Evolutionary conservation across 2,113 vertebrate species (phyloP).

Genomic region (Prionailurus viverrinus): DNA sequence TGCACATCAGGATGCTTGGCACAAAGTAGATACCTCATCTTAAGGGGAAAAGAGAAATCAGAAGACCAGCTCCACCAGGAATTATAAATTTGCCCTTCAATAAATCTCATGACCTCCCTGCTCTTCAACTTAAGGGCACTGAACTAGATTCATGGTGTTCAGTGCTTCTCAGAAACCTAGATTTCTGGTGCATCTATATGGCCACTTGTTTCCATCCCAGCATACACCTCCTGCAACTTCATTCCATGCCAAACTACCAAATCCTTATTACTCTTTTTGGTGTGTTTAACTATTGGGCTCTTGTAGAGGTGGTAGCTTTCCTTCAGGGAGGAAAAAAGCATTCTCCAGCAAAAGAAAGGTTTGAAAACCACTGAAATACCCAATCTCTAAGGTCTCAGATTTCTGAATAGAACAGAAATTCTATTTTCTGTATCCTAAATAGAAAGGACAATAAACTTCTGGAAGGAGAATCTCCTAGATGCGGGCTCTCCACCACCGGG

Average conservation of each 20-base stretch:
- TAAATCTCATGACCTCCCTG: background rate
- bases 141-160: background rate
- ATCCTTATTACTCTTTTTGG: background rate
- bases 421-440: background rate
- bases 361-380: background rate
- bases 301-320: background rate
- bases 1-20: background rate
- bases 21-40: background rate
- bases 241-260: background rate
- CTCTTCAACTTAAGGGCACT: background rate
- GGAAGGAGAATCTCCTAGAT: background rate
- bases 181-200: background rate
- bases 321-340: background rate
- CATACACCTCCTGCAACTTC: background rate
- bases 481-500: background rate
- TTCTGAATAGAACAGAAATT: background rate
- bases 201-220: background rate
- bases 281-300: background rate
- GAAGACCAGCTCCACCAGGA: background rate
- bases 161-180: background rate
- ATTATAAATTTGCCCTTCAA: background rate
- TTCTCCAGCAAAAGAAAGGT: background rate
- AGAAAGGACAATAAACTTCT: background rate
- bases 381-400: background rate
- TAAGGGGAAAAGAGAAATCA: background rate